A percentile compares a stretch with the other conserved stretches of the same genome.
phyloP scores from a whole-genome alignment of 2,888 invertebrate species.

The Platerodrilus igneus region DNA sequence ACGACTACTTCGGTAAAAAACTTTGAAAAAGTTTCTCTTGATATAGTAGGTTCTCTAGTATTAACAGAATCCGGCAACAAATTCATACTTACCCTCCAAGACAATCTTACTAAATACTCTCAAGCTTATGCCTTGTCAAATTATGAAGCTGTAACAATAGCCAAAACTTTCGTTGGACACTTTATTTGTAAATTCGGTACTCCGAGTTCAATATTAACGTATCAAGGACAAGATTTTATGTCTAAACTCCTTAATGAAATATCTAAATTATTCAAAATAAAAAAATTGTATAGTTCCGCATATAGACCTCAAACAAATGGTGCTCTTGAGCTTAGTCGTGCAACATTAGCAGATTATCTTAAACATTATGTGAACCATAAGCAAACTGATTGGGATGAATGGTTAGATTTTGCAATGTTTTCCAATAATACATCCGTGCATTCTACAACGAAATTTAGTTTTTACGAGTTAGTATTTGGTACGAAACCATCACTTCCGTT shows the following conservation, averaged over 20 bases:
- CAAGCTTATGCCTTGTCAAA: slow-evolving; percentile 35
- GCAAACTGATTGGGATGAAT: slow-evolving; percentile 22
- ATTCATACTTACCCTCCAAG: slow-evolving; percentile 38
- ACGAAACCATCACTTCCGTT: slow-evolving; percentile 17
- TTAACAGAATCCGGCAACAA: slow-evolving; percentile 33
- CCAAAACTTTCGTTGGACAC: slow-evolving; percentile 26
- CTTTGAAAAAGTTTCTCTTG: slow-evolving; percentile 34
- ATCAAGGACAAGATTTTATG: too few relatives aligned
- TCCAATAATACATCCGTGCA: slow-evolving; percentile 30
- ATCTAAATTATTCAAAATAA: slow-evolving; percentile 31
- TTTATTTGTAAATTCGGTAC: slow-evolving; percentile 29
- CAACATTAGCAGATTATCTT: slow-evolving; percentile 33
- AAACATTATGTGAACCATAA: slow-evolving; percentile 32
- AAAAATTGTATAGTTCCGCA: slow-evolving; percentile 30
- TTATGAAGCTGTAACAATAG: slow-evolving; percentile 36
- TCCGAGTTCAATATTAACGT: slow-evolving; percentile 13
- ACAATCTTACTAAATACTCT: slow-evolving; percentile 40
- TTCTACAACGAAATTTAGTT: slow-evolving; percentile 25
- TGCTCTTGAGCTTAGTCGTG: slow-evolving; percentile 35
- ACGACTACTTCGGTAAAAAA: slow-evolving; percentile 33
- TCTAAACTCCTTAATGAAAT: slow-evolving; percentile 3
- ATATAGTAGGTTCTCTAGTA: slow-evolving; percentile 38
- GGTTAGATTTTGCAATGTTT: slow-evolving; percentile 27
- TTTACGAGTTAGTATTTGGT: slow-evolving; percentile 28
- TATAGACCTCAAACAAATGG: slow-evolving; percentile 35